phyloP scores from a whole-genome alignment of 92 coral and sea anemone genomes.

The Phenganax marumi region DNA sequence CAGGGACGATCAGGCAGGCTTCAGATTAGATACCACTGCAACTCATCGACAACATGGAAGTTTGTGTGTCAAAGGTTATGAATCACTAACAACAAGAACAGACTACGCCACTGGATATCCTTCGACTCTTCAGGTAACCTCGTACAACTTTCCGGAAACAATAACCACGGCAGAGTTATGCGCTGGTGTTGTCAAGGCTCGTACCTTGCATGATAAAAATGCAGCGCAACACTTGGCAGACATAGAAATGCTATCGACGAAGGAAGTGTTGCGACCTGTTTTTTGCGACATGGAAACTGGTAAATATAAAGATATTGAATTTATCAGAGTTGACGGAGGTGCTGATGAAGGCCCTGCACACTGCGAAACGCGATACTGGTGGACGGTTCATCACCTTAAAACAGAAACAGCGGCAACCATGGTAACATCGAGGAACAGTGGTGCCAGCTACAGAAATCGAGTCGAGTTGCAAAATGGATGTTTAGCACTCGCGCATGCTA shows the following conservation, averaged over 20 bases:
- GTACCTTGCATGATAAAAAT: conserved; percentile 33
- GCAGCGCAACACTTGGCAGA: conserved; percentile 42
- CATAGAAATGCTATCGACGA: conserved; percentile 21
- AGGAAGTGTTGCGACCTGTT: conserved; percentile 1
- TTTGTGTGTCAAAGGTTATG: conserved; percentile 46
- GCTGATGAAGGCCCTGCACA: conserved; percentile 11
- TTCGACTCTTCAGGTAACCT: conserved; percentile 35
- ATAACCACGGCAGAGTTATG: conserved; percentile 34
- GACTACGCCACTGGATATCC: conserved; percentile 18
- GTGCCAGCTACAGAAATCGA: conserved; percentile 55
- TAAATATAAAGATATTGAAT: conserved; percentile 9
- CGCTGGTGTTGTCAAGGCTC: conserved; percentile 41
- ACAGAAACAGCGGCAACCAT: conserved; percentile 6
- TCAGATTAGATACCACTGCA: conserved; percentile 18
- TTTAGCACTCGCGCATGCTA: conserved; percentile 57
- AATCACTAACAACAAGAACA: conserved; percentile 42
- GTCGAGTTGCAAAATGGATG: conserved; percentile 67
- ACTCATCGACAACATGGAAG: conserved; percentile 43
- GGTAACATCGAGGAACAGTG: conserved; percentile 40
- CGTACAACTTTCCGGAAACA: conserved; percentile 33
- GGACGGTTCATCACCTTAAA: conserved; percentile 19
- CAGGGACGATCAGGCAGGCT: conserved; percentile 30
- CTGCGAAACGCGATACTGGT: conserved; percentile 21
- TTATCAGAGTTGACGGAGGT: conserved; percentile 32
- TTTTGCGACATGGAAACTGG: conserved; percentile 11